Conservation (phyloP, 1,140 invertebrate genomes). For the Drosophila gunungcola region DNA sequence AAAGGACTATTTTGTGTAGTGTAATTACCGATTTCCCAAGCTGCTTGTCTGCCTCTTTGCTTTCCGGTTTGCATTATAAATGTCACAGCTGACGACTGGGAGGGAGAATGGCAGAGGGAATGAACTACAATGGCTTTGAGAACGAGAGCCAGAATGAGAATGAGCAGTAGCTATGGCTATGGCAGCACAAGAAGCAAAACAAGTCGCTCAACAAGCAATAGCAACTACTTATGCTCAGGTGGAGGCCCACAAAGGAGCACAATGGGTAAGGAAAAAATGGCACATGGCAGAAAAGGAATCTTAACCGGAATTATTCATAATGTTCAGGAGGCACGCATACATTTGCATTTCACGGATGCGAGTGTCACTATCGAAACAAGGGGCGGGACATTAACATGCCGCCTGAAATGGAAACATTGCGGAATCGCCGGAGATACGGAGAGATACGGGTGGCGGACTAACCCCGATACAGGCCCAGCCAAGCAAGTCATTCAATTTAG, state of each 20-base stretch:
- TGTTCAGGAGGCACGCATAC: conserved; percentile 81
- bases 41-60: conserved; percentile 65
- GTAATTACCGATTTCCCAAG: conserved; percentile 31
- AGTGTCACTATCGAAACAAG: conserved; percentile 75
- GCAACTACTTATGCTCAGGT: conserved; percentile 77
- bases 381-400: conserved; percentile 51
- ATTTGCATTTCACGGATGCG: conserved; percentile 80
- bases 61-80: conserved; percentile 77
- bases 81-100: conserved; percentile 56
- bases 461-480: conserved; percentile 45
- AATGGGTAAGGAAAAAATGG: conserved; percentile 50
- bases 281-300: conserved; percentile 74
- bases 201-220: conserved; percentile 68
- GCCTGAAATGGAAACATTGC: conserved; percentile 46
- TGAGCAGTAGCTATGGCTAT: conserved; percentile 25
- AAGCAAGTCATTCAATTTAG: conserved; percentile 75
- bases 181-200: conserved; percentile 33
- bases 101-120: conserved; percentile 30
- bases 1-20: neutral
- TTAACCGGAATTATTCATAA: conserved; percentile 81
- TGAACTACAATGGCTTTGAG: conserved; percentile 60
- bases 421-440: conserved; percentile 14
- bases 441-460: neutral
- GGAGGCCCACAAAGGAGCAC: conserved; percentile 37
- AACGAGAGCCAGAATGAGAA: conserved; percentile 14